Conservation (phyloP, 2,888 invertebrate genomes). For the Cerceris rybyensis region DNA sequence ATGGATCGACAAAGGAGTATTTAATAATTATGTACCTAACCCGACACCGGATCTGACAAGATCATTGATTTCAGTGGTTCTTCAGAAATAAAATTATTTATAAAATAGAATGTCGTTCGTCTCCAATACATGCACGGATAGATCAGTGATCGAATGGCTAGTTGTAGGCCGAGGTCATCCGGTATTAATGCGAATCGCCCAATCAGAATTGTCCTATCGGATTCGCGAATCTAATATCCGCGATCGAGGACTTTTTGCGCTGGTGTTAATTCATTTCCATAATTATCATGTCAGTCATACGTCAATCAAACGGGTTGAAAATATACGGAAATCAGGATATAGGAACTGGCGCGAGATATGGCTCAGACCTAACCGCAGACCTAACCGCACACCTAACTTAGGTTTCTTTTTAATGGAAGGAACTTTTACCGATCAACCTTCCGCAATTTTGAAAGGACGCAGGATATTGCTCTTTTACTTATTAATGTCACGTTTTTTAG, state of each 20-base stretch:
- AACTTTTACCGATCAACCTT: no score
- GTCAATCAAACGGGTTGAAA: neutral
- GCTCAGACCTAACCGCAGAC: no score
- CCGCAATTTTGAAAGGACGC: no score
- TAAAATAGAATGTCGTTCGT: slow-evolving; percentile 38
- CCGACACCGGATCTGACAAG: slow-evolving; percentile 14
- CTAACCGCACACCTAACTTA: no score
- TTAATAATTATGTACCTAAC: neutral
- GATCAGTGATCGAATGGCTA: slow-evolving; percentile 44
- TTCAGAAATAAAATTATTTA: slow-evolving; percentile 34
- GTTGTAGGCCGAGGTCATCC: slow-evolving; percentile 61
- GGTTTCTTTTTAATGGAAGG: no score
- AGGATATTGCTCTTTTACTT: no score
- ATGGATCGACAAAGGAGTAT: neutral
- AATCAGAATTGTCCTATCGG: slow-evolving; percentile 46
- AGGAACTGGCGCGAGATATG: no score
- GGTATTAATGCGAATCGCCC: slow-evolving; percentile 42
- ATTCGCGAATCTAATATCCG: slow-evolving; percentile 56
- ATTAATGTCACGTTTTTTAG: no score
- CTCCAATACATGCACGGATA: slow-evolving; percentile 19
- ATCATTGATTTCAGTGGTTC: slow-evolving; percentile 21
- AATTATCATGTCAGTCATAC: slow-evolving; percentile 4
- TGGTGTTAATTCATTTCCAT: slow-evolving; percentile 12
- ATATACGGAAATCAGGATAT: no score
- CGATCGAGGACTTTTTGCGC: slow-evolving; percentile 42